Percentiles rank a stretch among this genome's conserved stretches.
These are phyloP conservation scores for Isaurus tuberculatus DNA, from an alignment of 92 coral and sea anemone species.

Conservation along the genomic window DNA sequence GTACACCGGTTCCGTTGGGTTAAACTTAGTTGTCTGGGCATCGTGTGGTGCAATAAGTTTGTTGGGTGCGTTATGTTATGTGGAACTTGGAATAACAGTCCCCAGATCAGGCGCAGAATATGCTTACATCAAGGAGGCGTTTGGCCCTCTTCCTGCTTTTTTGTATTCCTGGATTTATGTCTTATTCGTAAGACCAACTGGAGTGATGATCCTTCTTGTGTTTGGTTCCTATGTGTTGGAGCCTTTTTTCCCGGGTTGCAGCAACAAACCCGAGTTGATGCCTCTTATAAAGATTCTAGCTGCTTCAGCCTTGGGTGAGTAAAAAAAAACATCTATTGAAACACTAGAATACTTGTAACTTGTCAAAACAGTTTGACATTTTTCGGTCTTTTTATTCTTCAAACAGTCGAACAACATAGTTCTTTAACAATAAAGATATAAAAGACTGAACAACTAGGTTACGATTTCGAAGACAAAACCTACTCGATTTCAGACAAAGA, in stretches of 20 bases:
- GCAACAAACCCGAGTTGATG: constrained; percentile 11
- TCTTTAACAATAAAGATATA: too few relatives aligned
- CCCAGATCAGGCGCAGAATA: constrained; percentile 88
- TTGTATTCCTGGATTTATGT: constrained; percentile 41
- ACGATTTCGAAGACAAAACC: too few relatives aligned
- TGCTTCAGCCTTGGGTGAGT: constrained; percentile 22
- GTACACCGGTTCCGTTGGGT: constrained; percentile 85
- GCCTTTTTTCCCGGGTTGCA: constrained; percentile 33
- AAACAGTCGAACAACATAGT: too few relatives aligned
- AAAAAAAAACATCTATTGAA: background rate
- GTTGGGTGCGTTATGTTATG: constrained; percentile 79
- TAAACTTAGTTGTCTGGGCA: constrained; percentile 80
- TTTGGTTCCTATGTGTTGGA: constrained; percentile 38
- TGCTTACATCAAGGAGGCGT: constrained; percentile 40
- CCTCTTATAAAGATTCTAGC: constrained; percentile 26
- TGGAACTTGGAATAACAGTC: constrained; percentile 84
- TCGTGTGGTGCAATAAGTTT: constrained; percentile 72
- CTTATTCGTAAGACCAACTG: constrained; percentile 15
- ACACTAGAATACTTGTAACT: background rate
- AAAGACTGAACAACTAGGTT: too few relatives aligned
- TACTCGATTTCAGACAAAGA: too few relatives aligned
- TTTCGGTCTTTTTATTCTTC: background rate
- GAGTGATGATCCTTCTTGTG: constrained; percentile 32
- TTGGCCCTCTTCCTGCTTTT: constrained; percentile 35
- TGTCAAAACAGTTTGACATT: background rate